phyloP scores from a whole-genome alignment of 2,888 invertebrate genomes.

The Eupelmus urozonus region DNA sequence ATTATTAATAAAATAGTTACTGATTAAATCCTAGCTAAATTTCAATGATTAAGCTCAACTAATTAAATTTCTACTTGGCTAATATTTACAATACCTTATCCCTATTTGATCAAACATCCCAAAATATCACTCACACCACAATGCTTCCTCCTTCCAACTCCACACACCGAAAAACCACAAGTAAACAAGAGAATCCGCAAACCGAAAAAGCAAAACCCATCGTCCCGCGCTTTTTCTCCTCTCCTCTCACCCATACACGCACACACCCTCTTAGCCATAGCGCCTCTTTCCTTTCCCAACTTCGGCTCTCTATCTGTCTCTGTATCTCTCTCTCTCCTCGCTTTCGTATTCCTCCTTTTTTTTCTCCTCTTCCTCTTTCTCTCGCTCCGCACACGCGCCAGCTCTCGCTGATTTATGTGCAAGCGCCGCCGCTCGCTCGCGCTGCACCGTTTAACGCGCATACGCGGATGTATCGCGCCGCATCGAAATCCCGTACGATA shows the following conservation, averaged over 20 bases:
- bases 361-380: not conserved
- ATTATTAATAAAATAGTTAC: no score
- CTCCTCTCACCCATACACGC: not conserved
- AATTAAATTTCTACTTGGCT: no score
- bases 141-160: no score
- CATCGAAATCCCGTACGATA: conserved; percentile 35
- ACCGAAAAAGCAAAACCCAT: no score
- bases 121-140: no score
- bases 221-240: not conserved
- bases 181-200: no score
- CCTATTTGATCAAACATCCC: no score
- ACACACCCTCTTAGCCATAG: no score
- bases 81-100: no score
- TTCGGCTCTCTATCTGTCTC: conserved; percentile 39
- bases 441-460: conserved; percentile 31
- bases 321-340: conserved; percentile 33
- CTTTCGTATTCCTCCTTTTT: not conserved
- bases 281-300: conserved; percentile 1
- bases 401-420: conserved; percentile 39
- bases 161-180: no score
- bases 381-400: not conserved
- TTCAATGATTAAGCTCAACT: no score
- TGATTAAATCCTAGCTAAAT: no score
- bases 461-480: conserved; percentile 14
- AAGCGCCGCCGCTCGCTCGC: conserved; percentile 4